Evolutionary conservation across 92 coral and sea anemone species (phyloP).

Genomic region (Micromussa lordhowensis): DNA sequence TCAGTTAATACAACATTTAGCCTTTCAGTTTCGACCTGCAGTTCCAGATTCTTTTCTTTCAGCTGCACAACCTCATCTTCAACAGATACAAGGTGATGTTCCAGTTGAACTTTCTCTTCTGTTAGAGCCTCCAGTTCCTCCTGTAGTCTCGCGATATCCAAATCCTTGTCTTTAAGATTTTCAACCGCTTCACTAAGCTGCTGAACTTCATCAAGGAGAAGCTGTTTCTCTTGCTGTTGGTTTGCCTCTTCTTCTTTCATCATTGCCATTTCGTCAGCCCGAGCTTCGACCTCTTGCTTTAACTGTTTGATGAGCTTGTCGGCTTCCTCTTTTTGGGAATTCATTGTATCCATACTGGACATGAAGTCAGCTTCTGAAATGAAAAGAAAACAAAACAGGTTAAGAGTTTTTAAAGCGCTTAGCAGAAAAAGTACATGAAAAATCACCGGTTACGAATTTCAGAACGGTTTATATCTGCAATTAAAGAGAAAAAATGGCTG

Average conservation of each 20-base stretch:
- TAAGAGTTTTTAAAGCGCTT: not conserved
- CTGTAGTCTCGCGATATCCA: conserved; percentile 3
- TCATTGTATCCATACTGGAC: conserved; percentile 41
- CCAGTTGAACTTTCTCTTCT: conserved; percentile 22
- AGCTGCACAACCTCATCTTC: conserved; percentile 17
- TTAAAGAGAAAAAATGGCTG: not conserved
- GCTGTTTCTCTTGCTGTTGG: conserved; percentile 52
- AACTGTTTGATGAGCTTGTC: conserved; percentile 28
- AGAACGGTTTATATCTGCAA: not conserved
- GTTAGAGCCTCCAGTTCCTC: conserved; percentile 15
- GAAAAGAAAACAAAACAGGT: not conserved
- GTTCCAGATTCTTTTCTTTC: conserved; percentile 12
- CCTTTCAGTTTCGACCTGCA: conserved; percentile 6
- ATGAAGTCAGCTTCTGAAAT: conserved; percentile 33
- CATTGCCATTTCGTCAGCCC: conserved; percentile 29
- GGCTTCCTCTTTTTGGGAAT: conserved; percentile 37
- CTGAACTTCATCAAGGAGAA: conserved; percentile 46
- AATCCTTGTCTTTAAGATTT: conserved; percentile 20
- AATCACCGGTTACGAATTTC: not conserved
- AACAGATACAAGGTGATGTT: conserved; percentile 8
- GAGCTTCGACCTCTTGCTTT: conserved; percentile 33
- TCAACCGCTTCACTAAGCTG: conserved; percentile 59
- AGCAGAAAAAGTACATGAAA: not conserved
- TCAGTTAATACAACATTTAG: not conserved
- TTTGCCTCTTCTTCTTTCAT: conserved; percentile 61